Evolutionary conservation across 1,140 invertebrate genomes (phyloP).

Genomic region (Drosophila mojavensis): DNA sequence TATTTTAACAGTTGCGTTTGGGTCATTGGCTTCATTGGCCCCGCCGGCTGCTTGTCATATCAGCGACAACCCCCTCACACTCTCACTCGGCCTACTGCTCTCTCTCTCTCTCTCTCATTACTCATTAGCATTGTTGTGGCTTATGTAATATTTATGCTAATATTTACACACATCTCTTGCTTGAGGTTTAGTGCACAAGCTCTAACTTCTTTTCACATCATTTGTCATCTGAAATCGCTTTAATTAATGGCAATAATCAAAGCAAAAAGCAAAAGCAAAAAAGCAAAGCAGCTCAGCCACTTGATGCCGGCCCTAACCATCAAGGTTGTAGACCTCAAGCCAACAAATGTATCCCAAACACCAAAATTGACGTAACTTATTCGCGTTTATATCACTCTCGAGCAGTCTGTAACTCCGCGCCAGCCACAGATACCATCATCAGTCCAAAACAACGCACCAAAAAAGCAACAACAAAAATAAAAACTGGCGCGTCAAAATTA

Average conservation of each 20-base stretch:
- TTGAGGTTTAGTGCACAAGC: background rate
- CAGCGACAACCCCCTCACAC: background rate
- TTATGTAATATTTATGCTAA: constrained; percentile 77
- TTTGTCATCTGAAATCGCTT: constrained; percentile 59
- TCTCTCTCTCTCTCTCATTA: constrained; percentile 54
- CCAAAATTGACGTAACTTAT: constrained; percentile 77
- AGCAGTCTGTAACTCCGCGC: constrained; percentile 25
- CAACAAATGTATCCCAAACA: constrained; percentile 31
- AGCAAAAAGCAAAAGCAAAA: constrained; percentile 34
- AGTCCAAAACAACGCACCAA: constrained; percentile 22
- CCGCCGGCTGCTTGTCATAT: constrained; percentile 41
- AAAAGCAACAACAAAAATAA: constrained; percentile 35
- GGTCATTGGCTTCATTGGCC: constrained; percentile 69
- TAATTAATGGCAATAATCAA: constrained; percentile 76
- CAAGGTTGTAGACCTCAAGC: constrained; percentile 76
- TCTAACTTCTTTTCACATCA: constrained; percentile 57
- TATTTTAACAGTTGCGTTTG: constrained; percentile 64
- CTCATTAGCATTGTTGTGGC: background rate
- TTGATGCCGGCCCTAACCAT: background rate
- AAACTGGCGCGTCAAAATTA: constrained; percentile 75
- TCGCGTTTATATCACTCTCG: constrained; percentile 74
- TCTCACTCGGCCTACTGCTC: background rate
- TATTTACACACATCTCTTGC: constrained; percentile 51
- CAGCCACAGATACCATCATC: constrained; percentile 66
- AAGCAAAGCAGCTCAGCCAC: constrained; percentile 11